Percentiles rank a stretch among this genome's conserved stretches.
phyloP scores from a whole-genome alignment of 92 coral and sea anemone genomes.

The Phymanthus crucifer region DNA sequence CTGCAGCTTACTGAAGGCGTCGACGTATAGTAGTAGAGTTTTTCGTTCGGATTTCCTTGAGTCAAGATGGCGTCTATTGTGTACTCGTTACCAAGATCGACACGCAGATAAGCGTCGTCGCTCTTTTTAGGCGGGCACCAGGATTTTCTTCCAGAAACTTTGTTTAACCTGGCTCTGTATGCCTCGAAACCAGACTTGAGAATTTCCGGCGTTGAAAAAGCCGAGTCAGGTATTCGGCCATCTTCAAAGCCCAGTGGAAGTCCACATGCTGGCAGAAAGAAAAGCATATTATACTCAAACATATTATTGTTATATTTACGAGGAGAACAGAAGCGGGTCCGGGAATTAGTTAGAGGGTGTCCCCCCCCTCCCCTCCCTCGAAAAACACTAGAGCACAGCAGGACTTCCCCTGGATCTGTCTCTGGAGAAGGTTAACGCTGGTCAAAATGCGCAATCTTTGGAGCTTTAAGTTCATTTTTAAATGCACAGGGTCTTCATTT shows the following conservation, averaged over 20 bases:
- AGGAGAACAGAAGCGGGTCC: neutral
- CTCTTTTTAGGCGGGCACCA: slow-evolving; percentile 51
- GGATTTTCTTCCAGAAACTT: slow-evolving; percentile 36
- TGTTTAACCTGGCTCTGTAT: slow-evolving; percentile 38
- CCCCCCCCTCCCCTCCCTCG: too few relatives aligned
- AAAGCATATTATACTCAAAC: neutral
- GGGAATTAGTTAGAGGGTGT: too few relatives aligned
- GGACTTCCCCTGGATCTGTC: too few relatives aligned
- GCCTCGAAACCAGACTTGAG: slow-evolving; percentile 43
- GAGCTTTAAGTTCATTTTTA: too few relatives aligned
- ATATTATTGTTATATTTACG: too few relatives aligned
- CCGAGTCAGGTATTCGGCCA: slow-evolving; percentile 31
- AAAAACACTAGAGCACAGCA: too few relatives aligned
- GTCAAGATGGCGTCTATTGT: slow-evolving; percentile 24
- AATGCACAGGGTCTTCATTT: too few relatives aligned
- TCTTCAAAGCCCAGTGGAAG: slow-evolving; percentile 44
- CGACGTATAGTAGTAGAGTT: neutral
- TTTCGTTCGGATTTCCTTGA: slow-evolving; percentile 37
- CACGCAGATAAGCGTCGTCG: slow-evolving; percentile 33
- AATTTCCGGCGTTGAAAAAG: slow-evolving; percentile 23
- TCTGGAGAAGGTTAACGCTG: too few relatives aligned
- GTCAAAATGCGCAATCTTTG: too few relatives aligned
- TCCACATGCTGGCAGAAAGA: slow-evolving; percentile 23
- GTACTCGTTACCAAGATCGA: slow-evolving; percentile 37
- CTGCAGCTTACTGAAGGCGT: slow-evolving; percentile 25